Evolutionary conservation across 2,888 invertebrate genomes (phyloP).

Genomic region (Parthenolecanium corni): DNA sequence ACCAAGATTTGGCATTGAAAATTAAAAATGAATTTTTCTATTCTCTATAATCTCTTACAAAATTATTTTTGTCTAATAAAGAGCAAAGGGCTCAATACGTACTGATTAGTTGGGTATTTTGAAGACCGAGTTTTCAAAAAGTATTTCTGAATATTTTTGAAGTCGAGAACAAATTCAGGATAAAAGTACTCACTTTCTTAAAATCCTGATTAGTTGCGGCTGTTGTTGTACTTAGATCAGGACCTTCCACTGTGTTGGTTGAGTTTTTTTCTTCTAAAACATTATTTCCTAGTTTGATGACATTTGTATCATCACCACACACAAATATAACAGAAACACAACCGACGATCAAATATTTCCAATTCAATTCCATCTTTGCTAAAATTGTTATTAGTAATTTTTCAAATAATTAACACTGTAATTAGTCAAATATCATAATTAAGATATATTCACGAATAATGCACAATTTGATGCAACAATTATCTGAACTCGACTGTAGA

Average conservation of each 20-base stretch:
- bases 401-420: neutral
- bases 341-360: neutral
- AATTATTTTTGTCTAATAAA: too few relatives aligned
- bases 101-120: too few relatives aligned
- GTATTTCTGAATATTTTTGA: too few relatives aligned
- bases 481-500: neutral
- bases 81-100: too few relatives aligned
- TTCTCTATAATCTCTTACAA: too few relatives aligned
- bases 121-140: too few relatives aligned
- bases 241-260: neutral
- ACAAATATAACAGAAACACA: neutral
- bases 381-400: neutral
- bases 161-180: too few relatives aligned
- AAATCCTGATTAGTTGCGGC: conserved; percentile 3
- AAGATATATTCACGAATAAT: neutral
- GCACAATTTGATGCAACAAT: neutral
- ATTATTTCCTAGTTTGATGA: neutral
- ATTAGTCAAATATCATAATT: neutral
- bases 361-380: neutral
- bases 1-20: too few relatives aligned
- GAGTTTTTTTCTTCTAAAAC: neutral
- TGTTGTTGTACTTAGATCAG: neutral
- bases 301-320: conserved; percentile 4
- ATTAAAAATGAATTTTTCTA: too few relatives aligned
- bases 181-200: conserved; percentile 17